phyloP scores from a whole-genome alignment of 2,113 vertebrate species.

The Leucopsar rothschildi region DNA sequence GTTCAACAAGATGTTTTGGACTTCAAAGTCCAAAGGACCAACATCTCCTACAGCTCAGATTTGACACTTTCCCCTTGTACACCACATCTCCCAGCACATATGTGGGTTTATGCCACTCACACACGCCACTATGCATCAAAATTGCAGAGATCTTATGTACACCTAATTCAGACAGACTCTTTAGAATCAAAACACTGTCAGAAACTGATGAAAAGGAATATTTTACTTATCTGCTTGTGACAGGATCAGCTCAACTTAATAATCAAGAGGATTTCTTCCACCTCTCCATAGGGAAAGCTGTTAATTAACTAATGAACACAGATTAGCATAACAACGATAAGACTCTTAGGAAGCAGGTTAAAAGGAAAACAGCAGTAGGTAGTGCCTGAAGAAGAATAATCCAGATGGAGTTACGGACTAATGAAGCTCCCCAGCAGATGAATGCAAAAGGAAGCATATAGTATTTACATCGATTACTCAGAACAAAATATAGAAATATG shows the following conservation, averaged over 20 bases:
- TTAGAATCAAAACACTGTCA: not conserved
- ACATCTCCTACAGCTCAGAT: not conserved
- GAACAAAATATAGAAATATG: not conserved
- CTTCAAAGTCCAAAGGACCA: not conserved
- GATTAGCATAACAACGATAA: slow-evolving; percentile 10
- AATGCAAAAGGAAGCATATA: not conserved
- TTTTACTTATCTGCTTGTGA: not conserved
- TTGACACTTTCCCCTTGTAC: not conserved
- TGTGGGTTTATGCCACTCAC: not conserved
- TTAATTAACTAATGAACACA: slow-evolving; percentile 57
- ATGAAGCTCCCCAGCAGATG: not conserved
- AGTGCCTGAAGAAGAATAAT: slow-evolving; percentile 9
- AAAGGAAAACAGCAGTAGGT: slow-evolving; percentile 41
- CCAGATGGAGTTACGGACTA: slow-evolving; percentile 5
- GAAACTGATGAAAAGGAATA: not conserved
- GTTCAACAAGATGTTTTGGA: not conserved
- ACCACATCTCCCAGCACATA: not conserved
- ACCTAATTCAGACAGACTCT: not conserved
- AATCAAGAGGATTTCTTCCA: slow-evolving; percentile 13
- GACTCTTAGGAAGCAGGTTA: slow-evolving; percentile 34
- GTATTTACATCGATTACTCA: not conserved
- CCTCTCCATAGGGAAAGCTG: slow-evolving; percentile 23
- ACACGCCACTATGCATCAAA: not conserved
- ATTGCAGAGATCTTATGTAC: not conserved
- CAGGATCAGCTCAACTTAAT: slow-evolving; percentile 43